phyloP scores from a whole-genome alignment of 2,113 vertebrate species.

The Microtus richardsoni region DNA sequence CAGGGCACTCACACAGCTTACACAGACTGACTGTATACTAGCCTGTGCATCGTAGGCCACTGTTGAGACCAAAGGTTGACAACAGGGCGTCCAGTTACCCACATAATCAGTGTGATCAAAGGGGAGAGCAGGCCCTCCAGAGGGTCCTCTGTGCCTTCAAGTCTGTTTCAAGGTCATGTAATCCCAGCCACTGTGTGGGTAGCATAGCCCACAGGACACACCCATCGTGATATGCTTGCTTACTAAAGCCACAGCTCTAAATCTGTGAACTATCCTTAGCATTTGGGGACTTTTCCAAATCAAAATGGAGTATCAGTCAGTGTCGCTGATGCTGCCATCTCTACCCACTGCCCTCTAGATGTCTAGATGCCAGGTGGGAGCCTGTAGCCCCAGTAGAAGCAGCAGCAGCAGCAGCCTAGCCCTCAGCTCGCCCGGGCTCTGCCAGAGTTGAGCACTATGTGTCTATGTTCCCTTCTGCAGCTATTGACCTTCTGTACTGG shows the following conservation, averaged over 20 bases:
- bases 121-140: neutral
- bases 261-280: neutral
- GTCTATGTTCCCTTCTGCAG: conserved; percentile 83
- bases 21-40: neutral
- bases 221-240: fast-evolving
- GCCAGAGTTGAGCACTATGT: neutral
- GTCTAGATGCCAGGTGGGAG: neutral
- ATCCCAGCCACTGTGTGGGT: neutral
- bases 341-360: neutral
- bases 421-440: fast-evolving
- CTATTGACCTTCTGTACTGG: conserved; percentile 98
- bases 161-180: neutral
- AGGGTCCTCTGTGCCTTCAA: neutral
- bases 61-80: neutral
- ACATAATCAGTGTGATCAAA: neutral
- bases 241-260: neutral
- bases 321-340: neutral
- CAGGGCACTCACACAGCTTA: fast-evolving
- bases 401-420: neutral
- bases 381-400: fast-evolving
- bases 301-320: neutral
- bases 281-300: neutral
- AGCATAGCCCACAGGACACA: fast-evolving
- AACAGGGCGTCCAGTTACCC: neutral
- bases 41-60: fast-evolving